phyloP scores from a whole-genome alignment of 2,888 invertebrate genomes.

The Scaptomyza reducta region DNA sequence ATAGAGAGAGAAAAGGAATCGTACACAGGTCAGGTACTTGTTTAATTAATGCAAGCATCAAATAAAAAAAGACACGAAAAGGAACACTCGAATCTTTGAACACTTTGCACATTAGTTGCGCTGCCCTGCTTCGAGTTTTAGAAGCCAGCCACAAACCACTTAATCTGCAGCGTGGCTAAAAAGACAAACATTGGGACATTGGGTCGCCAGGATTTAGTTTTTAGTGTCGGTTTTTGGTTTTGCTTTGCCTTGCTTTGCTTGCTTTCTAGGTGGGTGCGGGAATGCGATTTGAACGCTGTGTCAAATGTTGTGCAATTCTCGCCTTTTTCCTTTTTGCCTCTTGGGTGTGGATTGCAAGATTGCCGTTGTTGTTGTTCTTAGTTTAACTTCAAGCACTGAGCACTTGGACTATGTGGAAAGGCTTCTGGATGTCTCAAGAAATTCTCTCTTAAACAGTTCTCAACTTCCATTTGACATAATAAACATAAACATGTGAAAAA shows the following conservation, averaged over 20 bases:
- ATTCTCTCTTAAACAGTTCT: too few species aligned
- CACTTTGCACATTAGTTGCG: conserved; percentile 64
- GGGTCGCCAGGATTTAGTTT: conserved; percentile 17
- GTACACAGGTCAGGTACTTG: conserved; percentile 43
- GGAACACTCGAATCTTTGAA: conserved; percentile 15
- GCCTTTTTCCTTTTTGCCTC: conserved; percentile 36
- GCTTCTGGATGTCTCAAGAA: not conserved
- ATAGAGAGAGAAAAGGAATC: not conserved
- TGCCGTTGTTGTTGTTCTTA: conserved; percentile 27
- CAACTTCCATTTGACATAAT: too few species aligned
- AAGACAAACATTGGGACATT: conserved; percentile 30
- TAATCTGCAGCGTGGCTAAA: conserved; percentile 60
- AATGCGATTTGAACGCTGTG: conserved; percentile 38
- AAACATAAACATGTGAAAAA: too few species aligned
- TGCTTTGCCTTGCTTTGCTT: not conserved
- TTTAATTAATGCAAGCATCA: conserved; percentile 68
- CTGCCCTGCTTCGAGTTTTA: conserved; percentile 31
- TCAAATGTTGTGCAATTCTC: conserved; percentile 67
- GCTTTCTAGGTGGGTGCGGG: conserved; percentile 23
- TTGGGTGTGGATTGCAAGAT: conserved; percentile 49
- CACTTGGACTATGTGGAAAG: not conserved
- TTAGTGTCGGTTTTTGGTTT: not conserved
- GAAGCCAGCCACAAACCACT: conserved; percentile 57
- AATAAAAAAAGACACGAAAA: conserved; percentile 9
- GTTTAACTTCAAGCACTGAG: not conserved